Conservation (phyloP, 2,797 vertebrate genomes). For the Dromococcyx pavoninus region DNA sequence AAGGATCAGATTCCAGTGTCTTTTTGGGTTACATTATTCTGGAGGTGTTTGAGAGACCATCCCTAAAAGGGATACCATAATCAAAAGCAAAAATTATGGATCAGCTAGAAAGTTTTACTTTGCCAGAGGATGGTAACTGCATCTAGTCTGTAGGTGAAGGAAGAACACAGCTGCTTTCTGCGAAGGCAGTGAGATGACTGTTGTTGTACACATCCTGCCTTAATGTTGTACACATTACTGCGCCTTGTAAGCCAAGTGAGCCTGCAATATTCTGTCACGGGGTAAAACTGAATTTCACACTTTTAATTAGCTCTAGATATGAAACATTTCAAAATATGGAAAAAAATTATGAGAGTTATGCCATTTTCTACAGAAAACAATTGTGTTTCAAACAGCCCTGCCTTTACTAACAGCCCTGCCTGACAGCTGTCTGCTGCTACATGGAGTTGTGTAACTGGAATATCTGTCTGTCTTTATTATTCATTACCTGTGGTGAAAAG, state of each 20-base stretch:
- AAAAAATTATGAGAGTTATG: neutral
- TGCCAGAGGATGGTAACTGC: fast-evolving
- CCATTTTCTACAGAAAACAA: neutral
- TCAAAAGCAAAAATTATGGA: neutral
- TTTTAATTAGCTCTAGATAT: neutral
- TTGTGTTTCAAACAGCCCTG: neutral
- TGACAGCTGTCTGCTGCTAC: neutral
- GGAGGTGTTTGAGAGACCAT: neutral
- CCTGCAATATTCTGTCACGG: neutral
- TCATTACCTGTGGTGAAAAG: neutral
- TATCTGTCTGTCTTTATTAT: neutral
- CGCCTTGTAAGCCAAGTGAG: neutral
- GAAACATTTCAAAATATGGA: neutral
- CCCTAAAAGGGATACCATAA: neutral
- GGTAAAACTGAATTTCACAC: neutral
- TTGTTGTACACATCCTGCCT: neutral
- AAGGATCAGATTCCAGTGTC: neutral
- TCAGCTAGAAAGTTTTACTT: neutral
- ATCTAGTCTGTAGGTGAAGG: neutral
- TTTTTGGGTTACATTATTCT: neutral
- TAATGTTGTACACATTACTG: fast-evolving
- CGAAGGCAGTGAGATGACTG: neutral
- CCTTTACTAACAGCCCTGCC: neutral
- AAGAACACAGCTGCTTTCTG: neutral
- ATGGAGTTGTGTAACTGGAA: neutral